phyloP scores from a whole-genome alignment of 2,888 invertebrate species.

The Axea sp. region DNA sequence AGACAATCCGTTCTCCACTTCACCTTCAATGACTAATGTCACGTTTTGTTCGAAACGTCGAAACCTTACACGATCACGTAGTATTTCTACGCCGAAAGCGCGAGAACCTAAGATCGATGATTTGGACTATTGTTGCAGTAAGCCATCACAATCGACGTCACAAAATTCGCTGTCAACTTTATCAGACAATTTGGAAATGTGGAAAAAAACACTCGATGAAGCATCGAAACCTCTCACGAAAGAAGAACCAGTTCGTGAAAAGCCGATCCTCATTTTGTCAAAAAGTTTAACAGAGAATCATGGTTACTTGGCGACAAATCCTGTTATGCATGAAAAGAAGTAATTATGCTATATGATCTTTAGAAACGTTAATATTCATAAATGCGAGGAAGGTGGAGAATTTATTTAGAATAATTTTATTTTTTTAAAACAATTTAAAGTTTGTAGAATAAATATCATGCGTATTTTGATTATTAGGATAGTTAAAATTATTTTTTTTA shows the following conservation, averaged over 20 bases:
- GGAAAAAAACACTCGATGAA: slow-evolving; percentile 49
- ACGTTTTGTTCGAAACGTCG: slow-evolving; percentile 21
- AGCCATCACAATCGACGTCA: slow-evolving; percentile 54
- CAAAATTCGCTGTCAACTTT: slow-evolving; percentile 49
- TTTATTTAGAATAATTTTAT: not conserved
- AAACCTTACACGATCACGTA: slow-evolving; percentile 47
- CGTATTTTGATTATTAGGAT: no score
- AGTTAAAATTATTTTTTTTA: no score
- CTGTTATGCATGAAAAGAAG: slow-evolving; percentile 34
- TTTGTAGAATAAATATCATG: no score
- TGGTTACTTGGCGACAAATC: slow-evolving; percentile 35
- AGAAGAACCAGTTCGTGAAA: slow-evolving; percentile 34
- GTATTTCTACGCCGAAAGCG: slow-evolving; percentile 55
- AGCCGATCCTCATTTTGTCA: slow-evolving; percentile 50
- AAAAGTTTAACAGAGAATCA: slow-evolving; percentile 54
- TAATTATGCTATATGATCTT: no score
- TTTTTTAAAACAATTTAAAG: no score
- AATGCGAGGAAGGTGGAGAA: slow-evolving; percentile 18
- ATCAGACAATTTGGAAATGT: slow-evolving; percentile 53
- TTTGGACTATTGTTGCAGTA: slow-evolving; percentile 50
- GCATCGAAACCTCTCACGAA: slow-evolving; percentile 41
- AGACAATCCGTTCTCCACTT: slow-evolving; percentile 49
- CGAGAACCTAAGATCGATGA: slow-evolving; percentile 43
- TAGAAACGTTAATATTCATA: no score
- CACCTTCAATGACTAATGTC: slow-evolving; percentile 45